Base-by-base conservation (phyloP, 1,140 invertebrate species). In the Leptestheria dahalacensis region DNA sequence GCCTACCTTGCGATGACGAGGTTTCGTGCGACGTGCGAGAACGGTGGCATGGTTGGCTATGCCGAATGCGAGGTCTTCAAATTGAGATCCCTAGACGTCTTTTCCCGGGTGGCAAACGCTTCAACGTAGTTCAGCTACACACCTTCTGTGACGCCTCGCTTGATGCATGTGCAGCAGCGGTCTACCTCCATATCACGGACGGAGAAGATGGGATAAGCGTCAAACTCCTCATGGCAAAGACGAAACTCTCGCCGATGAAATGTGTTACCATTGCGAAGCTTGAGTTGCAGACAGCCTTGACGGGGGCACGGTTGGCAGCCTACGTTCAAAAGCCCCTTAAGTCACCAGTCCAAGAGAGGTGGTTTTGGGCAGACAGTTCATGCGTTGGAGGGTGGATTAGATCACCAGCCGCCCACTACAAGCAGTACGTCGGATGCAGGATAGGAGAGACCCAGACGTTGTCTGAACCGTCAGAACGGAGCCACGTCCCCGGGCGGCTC, bases 1-100 rank as follows among this genome's bases (percentile, higher is more conserved):
- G 68, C 26, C 11, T 72, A 10, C 66, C 64, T 53, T 76, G 74
- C 73, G 74, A 76, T 61, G 67, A 70, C 24, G 50, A 63, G 26
- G 61, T 73, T 12, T 64, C 68, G 24, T 10, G 25, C 12, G 50
- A 68, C 59, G 48, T 18, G n/a, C 48, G 23, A 23, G 48, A n/a
- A 10, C 20, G 48, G 1, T 50, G 48, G 48, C n/a, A 23, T 10
- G 9, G 9, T 15, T 50, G 48, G 18, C 11, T 50, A 10, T 20
- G 9, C 18, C 23, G 10, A 57, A 20, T 23, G 12, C 12, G 25
- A 15, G 15, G 25, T 21, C 50, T 52, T 21, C 50, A 24, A 21
- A 4, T 52, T 15, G 25, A 52, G 4, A 26, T 51, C 11, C 50
- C 50, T 25, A 10, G 50, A 12, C 20, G 50, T 25, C 18, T 51